A percentile compares a stretch with the other conserved stretches of the same genome.
Conservation (phyloP, 2,888 invertebrate genomes). For the Thymelicus sylvestris region DNA sequence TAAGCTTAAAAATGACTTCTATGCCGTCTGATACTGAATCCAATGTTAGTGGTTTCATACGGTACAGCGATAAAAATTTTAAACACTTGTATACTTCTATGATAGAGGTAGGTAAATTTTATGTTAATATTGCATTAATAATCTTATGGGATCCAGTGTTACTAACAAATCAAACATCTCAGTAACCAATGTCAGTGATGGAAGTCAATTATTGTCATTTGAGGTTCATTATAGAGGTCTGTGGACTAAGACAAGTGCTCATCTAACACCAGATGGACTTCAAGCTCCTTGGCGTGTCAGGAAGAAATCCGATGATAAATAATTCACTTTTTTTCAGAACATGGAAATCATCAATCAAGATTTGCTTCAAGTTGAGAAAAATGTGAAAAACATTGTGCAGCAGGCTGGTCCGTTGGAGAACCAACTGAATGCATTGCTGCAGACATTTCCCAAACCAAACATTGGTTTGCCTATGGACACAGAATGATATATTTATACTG, state of each 20-base stretch:
- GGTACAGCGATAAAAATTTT: constrained; percentile 68
- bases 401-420: constrained; percentile 70
- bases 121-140: too few relatives aligned
- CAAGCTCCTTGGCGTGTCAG: too few relatives aligned
- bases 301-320: too few relatives aligned
- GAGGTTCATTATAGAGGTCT: too few relatives aligned
- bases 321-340: constrained; percentile 56
- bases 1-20: constrained; percentile 60
- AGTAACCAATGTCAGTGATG: too few relatives aligned
- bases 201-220: too few relatives aligned
- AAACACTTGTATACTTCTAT: constrained; percentile 69
- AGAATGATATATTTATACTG: constrained; percentile 1
- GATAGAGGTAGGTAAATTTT: constrained; percentile 57
- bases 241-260: too few relatives aligned
- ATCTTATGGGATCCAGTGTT: too few relatives aligned
- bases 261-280: too few relatives aligned
- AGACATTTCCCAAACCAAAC: constrained; percentile 65
- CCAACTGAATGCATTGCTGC: constrained; percentile 63
- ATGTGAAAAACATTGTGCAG: constrained; percentile 62
- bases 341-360: constrained; percentile 76
- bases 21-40: constrained; percentile 74
- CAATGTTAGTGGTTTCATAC: constrained; percentile 75
- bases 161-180: too few relatives aligned
- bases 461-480: constrained; percentile 64
- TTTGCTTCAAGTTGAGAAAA: constrained; percentile 69